Evolutionary conservation across 2,888 invertebrate genomes (phyloP), one percentile per base, ranked within the genome.

Genomic region (Nomada fucata): DNA sequence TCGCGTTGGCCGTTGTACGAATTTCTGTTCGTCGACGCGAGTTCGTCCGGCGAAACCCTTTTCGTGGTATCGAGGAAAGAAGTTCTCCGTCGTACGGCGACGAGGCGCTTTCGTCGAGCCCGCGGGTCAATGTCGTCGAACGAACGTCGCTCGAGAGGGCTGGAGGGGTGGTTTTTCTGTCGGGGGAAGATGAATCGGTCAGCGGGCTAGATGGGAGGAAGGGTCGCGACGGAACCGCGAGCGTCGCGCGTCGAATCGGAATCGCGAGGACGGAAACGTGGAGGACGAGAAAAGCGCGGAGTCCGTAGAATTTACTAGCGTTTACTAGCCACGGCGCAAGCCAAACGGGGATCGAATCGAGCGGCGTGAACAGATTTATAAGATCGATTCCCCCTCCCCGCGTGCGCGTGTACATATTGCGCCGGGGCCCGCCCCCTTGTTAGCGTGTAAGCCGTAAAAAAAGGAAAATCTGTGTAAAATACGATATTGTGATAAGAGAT

Each of bases 401-500:
- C 83, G 79, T 60, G 81, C 64, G 67, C 85, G 82, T 89, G 91
- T 91, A 91, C 86, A 91, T 91, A 91, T 86, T 86, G 89, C 89
- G 85, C 87, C 89, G 90, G 88, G 89, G 86, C 90, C 90, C 89
- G 84, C 52, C 61, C 64, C 75, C 23, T 53, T 53, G 52, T 55
- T 91, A 91, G 90, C 72, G 79, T 59, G 84, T 93, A 92, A 92
- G 92, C 83, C 88, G 89, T 92, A 91, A 92, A 69, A 91, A 91
- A 92, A 70, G 60, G 26, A 20, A 90, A 87, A 92, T 93, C 90
- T 93, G 92, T 93, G 93, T 93, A 93, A 93, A 93, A 93, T 93
- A 93, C 90, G 89, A 92, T 89, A 91, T 92, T 92, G 93, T 93
- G 92, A 92, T 93, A 93, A 93, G 93, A 91, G 20, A 88, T 93